Base-by-base conservation (phyloP, 2,113 vertebrate genomes). In the Oreotragus oreotragus region DNA sequence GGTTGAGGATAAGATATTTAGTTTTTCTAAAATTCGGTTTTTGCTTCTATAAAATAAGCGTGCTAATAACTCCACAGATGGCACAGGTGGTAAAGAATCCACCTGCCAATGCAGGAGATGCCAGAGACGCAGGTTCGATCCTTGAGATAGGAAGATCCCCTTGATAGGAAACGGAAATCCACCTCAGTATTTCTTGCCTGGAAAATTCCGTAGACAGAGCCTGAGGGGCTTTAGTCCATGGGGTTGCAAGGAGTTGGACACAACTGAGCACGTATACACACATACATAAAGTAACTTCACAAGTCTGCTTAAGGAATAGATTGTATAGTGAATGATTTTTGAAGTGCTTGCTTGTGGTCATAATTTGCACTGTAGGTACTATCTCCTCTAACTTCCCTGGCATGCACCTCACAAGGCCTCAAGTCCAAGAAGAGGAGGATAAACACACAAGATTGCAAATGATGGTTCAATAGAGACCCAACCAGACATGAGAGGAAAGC, bases 1-100 rank as follows among this genome's bases (percentile, higher is more conserved):
- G 3, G 19, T 62, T 86, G 10, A 91, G 16, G 70, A 86, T 23
- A 91, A 55, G 39, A 45, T 39, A 88, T n/a, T 51, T 88, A 64
- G 51, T 33, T 79, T 92, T 92, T 47, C 64, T 49, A 95, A 91
- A 84, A 91, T 39, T 51, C 47, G 25, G 9, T 49, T 27, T 85
- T 57, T 86, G 30, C 33, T 6, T 36, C 49, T 66, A 33, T 66
- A 49, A 81, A 66, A 49, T 16, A 89, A 23, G 33, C 5, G 2
- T 47, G 28, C 70, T 83, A 53, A 43, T n/a, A 87, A 84, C 55
- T n/a, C 81, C 62, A 17, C 21, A 88, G 10, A 23, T 81, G 19
- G n/a, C 66, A 39, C 19, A 70, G 23, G n/a, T 70, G 66, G 19
- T 70, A 39, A 70, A 39, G n/a, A 39, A 70, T 39, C n/a, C 19